Conservation (phyloP, 2,113 vertebrate species). For the Apteryx mantelli region DNA sequence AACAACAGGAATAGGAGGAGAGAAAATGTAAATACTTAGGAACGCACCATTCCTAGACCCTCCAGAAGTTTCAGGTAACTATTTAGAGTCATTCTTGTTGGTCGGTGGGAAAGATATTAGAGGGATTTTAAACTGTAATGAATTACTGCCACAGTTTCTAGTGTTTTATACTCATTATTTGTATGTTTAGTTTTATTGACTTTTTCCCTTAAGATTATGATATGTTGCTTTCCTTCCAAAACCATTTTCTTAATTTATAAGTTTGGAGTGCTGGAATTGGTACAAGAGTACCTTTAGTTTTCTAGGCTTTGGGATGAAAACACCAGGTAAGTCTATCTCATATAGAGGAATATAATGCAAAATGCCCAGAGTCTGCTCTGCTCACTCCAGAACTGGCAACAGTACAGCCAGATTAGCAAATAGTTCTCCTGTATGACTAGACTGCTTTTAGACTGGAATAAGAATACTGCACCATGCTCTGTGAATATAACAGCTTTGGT, state of each 20-base stretch:
- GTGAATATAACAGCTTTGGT: background rate
- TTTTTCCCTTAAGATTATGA: background rate
- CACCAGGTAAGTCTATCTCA: background rate
- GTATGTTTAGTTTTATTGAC: background rate
- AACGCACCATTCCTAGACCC: fast-evolving
- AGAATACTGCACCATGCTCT: fast-evolving
- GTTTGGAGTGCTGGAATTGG: background rate
- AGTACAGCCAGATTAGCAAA: fast-evolving
- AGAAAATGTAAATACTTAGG: background rate
- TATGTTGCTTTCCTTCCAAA: background rate
- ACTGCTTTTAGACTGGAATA: background rate
- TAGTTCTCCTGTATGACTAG: background rate
- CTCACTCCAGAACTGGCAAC: background rate
- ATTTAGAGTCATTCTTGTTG: background rate
- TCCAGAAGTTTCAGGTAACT: background rate
- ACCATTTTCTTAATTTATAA: background rate
- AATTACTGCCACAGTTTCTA: background rate
- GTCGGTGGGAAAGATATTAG: fast-evolving
- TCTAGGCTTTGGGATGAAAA: background rate
- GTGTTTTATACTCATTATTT: background rate
- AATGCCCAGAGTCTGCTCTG: background rate
- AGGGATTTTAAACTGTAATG: background rate
- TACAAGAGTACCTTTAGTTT: background rate
- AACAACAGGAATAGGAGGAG: background rate
- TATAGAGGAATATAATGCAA: fast-evolving